These are phyloP conservation scores for Poicephalus meyeri DNA, from an alignment of 2,113 vertebrate genomes.

Conservation along the genomic window DNA sequence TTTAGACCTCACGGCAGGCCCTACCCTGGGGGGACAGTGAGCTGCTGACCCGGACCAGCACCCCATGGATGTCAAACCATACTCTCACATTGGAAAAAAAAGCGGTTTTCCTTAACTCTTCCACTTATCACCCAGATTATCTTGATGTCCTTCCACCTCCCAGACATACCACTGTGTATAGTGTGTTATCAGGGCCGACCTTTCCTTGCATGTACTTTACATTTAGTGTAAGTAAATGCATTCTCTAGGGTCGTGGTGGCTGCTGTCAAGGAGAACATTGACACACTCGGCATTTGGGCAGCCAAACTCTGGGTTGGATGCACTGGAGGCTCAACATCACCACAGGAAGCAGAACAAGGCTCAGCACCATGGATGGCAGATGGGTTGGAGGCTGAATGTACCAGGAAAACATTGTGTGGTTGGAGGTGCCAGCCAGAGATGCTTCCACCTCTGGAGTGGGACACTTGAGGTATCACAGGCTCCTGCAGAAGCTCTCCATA, in stretches of 20 bases:
- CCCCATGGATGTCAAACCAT: not conserved
- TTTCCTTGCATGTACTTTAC: rapidly evolving
- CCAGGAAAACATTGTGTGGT: rapidly evolving
- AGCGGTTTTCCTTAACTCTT: not conserved
- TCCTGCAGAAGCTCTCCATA: not conserved
- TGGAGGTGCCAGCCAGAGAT: not conserved
- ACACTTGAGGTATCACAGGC: not conserved
- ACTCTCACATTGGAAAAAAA: not conserved
- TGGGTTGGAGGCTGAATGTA: not conserved
- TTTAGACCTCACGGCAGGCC: not conserved
- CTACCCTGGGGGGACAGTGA: rapidly evolving
- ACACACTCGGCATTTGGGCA: not conserved
- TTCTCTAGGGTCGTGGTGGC: not conserved
- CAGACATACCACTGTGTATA: rapidly evolving
- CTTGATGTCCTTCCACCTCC: too few relatives aligned
- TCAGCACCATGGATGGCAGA: rapidly evolving
- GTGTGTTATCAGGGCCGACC: rapidly evolving
- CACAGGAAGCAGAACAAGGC: rapidly evolving
- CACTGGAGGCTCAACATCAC: not conserved
- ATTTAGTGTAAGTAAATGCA: too few relatives aligned
- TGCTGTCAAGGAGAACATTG: rapidly evolving
- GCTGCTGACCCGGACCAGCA: not conserved
- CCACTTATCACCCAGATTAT: not conserved
- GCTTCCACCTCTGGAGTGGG: not conserved
- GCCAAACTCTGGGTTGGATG: not conserved